Evolutionary conservation across 2,113 vertebrate genomes (phyloP).

Genomic region (Esox niger): DNA sequence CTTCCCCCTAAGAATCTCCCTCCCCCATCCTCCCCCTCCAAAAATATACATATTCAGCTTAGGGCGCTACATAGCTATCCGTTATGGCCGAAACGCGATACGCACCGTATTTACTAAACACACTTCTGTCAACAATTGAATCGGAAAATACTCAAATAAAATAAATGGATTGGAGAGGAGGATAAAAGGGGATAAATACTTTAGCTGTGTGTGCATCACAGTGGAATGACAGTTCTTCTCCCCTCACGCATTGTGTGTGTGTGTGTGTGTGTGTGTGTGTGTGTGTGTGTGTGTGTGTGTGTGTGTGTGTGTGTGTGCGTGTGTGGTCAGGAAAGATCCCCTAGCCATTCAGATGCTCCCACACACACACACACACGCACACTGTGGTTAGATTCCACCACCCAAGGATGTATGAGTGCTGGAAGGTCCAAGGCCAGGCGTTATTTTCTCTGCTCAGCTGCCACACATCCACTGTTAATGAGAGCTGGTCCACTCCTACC

Average conservation of each 20-base stretch:
- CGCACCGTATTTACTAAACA: conserved; percentile 7
- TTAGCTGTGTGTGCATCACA: neutral
- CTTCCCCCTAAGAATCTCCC: neutral
- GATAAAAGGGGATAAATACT: neutral
- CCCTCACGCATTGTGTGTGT: no score
- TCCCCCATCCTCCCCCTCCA: conserved; percentile 12
- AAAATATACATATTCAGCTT: conserved; percentile 12
- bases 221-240: neutral
- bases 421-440: no score
- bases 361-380: neutral
- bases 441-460: no score
- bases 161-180: neutral
- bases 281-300: conserved; percentile 1
- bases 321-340: conserved; percentile 8
- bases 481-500: neutral
- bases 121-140: neutral
- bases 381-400: no score
- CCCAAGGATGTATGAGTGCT: no score
- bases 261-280: no score
- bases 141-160: neutral
- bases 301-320: neutral
- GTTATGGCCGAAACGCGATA: neutral
- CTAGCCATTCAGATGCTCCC: neutral
- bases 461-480: no score
- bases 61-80: neutral